Evolutionary conservation across 2,797 vertebrate genomes (phyloP), one percentile per base, ranked within the genome.

Genomic region (Taeniopygia guttata): DNA sequence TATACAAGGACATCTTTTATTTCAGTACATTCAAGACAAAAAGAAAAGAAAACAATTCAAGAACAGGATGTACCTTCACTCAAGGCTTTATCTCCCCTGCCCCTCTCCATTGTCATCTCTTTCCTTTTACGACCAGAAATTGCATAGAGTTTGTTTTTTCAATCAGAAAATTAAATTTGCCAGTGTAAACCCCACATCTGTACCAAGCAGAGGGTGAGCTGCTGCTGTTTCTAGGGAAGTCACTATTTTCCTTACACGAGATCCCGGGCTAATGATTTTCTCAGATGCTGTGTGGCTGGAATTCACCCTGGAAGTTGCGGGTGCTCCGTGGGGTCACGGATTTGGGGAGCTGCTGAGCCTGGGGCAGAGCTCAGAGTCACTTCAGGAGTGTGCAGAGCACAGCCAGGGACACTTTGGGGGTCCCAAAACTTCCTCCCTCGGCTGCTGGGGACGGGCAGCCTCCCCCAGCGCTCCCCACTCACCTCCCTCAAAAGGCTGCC

Each of bases 91-190:
- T 94, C 87, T 81, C 89, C 89, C 81, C 94, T 92, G 87, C 91
- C 84, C 81, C 81, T 94, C 92, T 92, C 91, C 95, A 83, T 59
- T 95, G 80, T 89, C 42, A 0, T 69, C 76, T 79, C 89, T 95
- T 94, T 95, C 96, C 95, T 96, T 96, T 95, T 90, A 98, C 95
- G 86, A 92, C 83, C 96, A 96, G 97, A 97, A 98, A 97, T 98
- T 98, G 98, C 98, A 98, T 98, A 98, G 98, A 98, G 97, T 97
- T 97, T 97, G 95, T 96, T 93, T 96, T 73, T 60, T 97, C 96
- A 94, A 95, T 96, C 94, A 94, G 94, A 96, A 98, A 97, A 97
- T 90, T 85, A 94, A 96, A 95, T 94, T 90, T 45, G 13, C 92
- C 83, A 78, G n/a, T 49, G 40, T 90, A 94, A 95, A 95, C 82